Conservation (phyloP, 2,113 vertebrate genomes). For the Glaucidium brasilianum region DNA sequence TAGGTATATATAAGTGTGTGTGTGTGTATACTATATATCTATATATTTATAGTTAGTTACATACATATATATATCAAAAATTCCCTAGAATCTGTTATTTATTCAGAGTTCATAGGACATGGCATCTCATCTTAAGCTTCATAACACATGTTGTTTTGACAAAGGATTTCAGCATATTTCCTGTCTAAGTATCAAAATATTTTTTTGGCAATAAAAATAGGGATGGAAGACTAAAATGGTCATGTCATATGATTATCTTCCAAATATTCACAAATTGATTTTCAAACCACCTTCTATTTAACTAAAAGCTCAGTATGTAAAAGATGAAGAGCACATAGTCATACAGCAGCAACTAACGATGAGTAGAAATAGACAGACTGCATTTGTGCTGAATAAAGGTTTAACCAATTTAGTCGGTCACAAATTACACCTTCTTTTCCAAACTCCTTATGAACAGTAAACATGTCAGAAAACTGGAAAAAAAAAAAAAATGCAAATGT, state of each 20-base stretch:
- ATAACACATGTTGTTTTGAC: neutral
- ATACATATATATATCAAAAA: neutral
- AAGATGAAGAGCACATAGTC: neutral
- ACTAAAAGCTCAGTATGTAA: neutral
- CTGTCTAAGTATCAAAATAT: neutral
- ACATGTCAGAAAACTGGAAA: neutral
- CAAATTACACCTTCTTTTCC: neutral
- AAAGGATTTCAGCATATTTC: neutral
- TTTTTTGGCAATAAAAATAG: neutral
- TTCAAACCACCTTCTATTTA: neutral
- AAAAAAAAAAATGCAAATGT: neutral
- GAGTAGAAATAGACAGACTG: neutral
- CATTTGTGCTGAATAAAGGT: neutral
- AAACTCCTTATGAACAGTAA: neutral
- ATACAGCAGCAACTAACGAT: neutral
- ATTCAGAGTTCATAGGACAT: neutral
- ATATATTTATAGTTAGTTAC: neutral
- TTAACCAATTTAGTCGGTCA: neutral
- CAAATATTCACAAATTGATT: neutral
- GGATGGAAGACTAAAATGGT: neutral
- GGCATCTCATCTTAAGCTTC: neutral
- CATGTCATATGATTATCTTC: neutral
- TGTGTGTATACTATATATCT: rapidly evolving
- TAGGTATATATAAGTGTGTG: rapidly evolving
- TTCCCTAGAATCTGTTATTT: neutral